Evolutionary conservation across 2,888 invertebrate genomes (phyloP).

Genomic region (Macrostomum cliftonense): DNA sequence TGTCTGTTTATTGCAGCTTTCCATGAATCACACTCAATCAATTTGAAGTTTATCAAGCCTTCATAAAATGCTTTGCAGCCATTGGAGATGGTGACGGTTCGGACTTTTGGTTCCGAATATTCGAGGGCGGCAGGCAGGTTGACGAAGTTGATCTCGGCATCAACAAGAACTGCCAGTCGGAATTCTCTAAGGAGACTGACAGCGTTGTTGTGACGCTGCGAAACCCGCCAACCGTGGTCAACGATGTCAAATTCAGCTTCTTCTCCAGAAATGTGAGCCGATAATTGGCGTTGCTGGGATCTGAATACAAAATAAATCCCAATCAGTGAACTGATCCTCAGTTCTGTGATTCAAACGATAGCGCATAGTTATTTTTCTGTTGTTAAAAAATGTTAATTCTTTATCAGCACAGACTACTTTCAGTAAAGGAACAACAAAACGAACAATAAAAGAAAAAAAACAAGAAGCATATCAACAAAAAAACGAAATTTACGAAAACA

Average conservation of each 20-base stretch:
- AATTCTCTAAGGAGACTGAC: constrained; percentile 14
- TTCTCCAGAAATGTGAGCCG: constrained; percentile 16
- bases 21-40: too few species aligned
- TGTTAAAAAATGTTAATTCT: too few species aligned
- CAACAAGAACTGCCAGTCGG: constrained; percentile 34
- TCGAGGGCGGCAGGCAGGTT: constrained; percentile 22
- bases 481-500: not conserved
- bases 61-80: too few species aligned
- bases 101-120: constrained; percentile 34
- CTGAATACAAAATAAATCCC: too few species aligned
- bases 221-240: constrained; percentile 28
- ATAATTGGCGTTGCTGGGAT: constrained; percentile 1
- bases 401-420: too few species aligned
- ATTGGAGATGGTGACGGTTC: constrained; percentile 39
- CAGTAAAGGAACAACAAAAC: too few species aligned
- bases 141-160: constrained; percentile 33
- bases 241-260: constrained; percentile 39
- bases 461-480: too few species aligned
- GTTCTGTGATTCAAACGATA: too few species aligned
- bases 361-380: too few species aligned
- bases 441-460: too few species aligned
- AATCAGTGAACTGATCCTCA: too few species aligned
- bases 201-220: constrained; percentile 18
- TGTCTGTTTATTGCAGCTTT: not conserved
- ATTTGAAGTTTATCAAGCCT: too few species aligned